Evolutionary conservation across 2,888 invertebrate genomes (phyloP), one percentile per base, ranked within the genome.

Genomic region (Acleris literana): DNA sequence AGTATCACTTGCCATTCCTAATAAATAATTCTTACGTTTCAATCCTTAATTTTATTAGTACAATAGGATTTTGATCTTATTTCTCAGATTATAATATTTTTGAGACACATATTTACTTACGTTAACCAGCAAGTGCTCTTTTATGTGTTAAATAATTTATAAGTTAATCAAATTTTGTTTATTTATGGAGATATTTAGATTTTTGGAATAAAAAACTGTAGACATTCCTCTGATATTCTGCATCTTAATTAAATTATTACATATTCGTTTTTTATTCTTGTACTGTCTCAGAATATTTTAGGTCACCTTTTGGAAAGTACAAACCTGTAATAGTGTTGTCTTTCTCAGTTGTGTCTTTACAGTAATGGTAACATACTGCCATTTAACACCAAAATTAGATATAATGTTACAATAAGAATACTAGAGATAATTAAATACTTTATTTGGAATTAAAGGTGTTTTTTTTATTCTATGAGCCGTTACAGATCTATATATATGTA

Each of bases 321-420:
- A 59, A 54, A 54, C 22, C 33, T n/a, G 1, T n/a, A 48, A 33
- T 33, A 44, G 20, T 59, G 13, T 17, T 49, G 33, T 17, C 22
- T 48, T 17, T 53, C 39, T 54, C 18, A 43, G n/a, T 11, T 39
- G 22, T 48, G 5, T 63, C n/a, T 46, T n/a, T 48, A 60, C 52
- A 46, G 18, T 58, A 55, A 62, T 71, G 68, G 68, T 72, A 69
- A 72, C 55, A 58, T 68, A 75, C 58, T 69, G 70, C 72, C 70
- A 71, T 70, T 69, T 61, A 68, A 66, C 66, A 72, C 71, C 69
- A 72, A 72, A 72, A 70, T 63, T 70, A 59, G 56, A 52, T 62
- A 62, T 68, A 46, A 59, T 54, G 63, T 46, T 61, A 29, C 56
- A 56, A 48, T 52, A 18, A 52, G 48, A 55, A 63, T 55, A 63